Base-by-base conservation (phyloP, 2,888 invertebrate species). In the Drosophila gaucha region DNA sequence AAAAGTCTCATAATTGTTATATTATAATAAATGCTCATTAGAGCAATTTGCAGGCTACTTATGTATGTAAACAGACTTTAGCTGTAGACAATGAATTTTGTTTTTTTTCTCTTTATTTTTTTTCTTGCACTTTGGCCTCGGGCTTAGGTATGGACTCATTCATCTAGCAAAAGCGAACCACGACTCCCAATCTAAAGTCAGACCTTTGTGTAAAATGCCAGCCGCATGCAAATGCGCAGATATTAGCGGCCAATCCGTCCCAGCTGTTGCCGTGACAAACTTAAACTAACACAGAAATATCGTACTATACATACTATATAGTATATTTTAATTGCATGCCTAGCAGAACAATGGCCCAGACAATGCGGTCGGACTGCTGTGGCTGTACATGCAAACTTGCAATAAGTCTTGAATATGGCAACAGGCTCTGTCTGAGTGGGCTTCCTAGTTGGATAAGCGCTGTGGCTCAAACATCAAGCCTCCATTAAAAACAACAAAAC, bases 221-320 rank as follows among this genome's bases (percentile, higher is more conserved):
- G 88, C 80, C 74, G 74, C 88, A 86, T 80, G 85, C 88, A 84
- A 88, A 88, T 80, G 49, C 44, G 41, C 51, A 67, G 63, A 64
- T 49, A 76, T 84, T 70, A 65, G 67, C 67, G 57, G 51, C 66
- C 43, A 58, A 54, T 59, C 20, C 31, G 50, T 36, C 20, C 38
- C 58, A 58, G 54, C 55, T 18, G 54, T 14, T 57, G 57, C 54
- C 65, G 65, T 55, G 65, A 74, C 58, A 74, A 57, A n/a, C n/a
- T n/a, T n/a, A 49, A 58, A 63, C 52, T 18, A 74, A 31, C 58
- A 56, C 63, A 67, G 55, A 57, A 44, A 60, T 57, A 58, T 43
- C 62, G 59, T 50, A 28, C 8, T 44, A 18, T 24, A 24, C n/a
- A 28, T 28, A 3, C 28, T 9, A 26, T 43, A 41, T 24, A 26